Base-by-base conservation (phyloP, 2,797 vertebrate species). In the Melanotaenia nigrans region DNA sequence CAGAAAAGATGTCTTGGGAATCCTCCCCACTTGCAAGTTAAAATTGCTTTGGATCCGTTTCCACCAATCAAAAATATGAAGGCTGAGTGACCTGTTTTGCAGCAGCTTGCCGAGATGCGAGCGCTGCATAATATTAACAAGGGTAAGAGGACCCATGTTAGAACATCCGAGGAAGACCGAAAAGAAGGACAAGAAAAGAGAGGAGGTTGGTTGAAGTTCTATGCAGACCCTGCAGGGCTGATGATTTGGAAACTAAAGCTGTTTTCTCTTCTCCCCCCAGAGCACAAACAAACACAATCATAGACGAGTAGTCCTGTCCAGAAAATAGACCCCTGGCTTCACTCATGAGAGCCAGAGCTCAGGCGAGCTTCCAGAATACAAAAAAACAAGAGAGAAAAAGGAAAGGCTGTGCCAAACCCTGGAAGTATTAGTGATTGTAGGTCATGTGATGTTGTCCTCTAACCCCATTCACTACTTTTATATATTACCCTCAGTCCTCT, bases 251-350 rank as follows among this genome's bases (percentile, higher is more conserved):
- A 90, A 83, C 86, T 71, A 71, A 90, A 92, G 82, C 78, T 60
- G 45, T 84, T 89, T 73, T 81, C 56, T 84, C 71, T 49, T 84
- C 78, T 81, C 61, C 74, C 82, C 77, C 85, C 5, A 62, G 62
- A 91, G 87, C 79, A 90, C 91, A 94, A 93, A 92, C 88, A 93
- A 93, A 92, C 90, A 90, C 89, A 90, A 90, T 90, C 89, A 91
- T 75, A 86, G 83, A 81, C 71, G 36, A 85, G 73, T 81, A 87
- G 83, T 67, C 67, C 74, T 51, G 53, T 90, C 86, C 90, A 91
- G 84, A 89, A 86, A 83, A 84, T 77, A 88, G 87, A 85, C 79
- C 85, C 86, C 87, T 92, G 89, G 88, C 82, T 93, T 83, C 69
- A 65, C 79, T 93, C 79, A 81, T 67, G 63, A 82, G 83, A 78